Percentiles rank a stretch among this genome's conserved stretches.
Evolutionary conservation across 2,113 vertebrate genomes (phyloP).

Genomic region (Panthera leo): DNA sequence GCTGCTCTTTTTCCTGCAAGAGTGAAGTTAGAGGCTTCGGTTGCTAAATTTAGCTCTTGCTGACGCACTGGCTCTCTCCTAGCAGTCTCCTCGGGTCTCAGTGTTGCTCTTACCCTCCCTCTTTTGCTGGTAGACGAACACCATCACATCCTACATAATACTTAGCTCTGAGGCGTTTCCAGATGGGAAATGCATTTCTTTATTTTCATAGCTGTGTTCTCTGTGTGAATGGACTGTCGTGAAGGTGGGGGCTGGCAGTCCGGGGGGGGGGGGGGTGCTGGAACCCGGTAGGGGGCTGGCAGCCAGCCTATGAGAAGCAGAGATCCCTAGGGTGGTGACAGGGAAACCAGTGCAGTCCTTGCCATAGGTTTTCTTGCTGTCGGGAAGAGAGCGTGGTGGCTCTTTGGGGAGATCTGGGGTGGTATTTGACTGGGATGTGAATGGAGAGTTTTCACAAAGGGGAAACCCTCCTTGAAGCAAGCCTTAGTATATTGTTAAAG

Average conservation of each 20-base stretch:
- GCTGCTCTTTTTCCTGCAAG: slow-evolving; percentile 22
- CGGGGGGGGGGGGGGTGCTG: not conserved
- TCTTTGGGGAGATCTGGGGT: not conserved
- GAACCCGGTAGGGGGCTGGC: not conserved
- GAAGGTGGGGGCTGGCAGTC: not conserved
- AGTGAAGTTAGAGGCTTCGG: slow-evolving; percentile 55
- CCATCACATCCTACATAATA: slow-evolving; percentile 44
- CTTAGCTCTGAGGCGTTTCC: slow-evolving; percentile 43
- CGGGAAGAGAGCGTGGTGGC: not conserved
- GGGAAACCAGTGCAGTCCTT: not conserved
- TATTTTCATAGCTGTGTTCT: not conserved
- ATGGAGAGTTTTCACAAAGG: not conserved
- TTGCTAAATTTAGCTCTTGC: slow-evolving; percentile 60
- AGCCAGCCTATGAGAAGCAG: not conserved
- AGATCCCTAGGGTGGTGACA: not conserved
- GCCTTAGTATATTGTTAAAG: not conserved
- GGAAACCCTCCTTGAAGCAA: not conserved
- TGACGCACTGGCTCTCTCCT: slow-evolving; percentile 41
- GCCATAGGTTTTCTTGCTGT: not conserved
- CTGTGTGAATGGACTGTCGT: not conserved
- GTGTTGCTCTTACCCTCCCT: not conserved
- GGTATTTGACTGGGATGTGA: not conserved
- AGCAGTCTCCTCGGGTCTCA: not conserved
- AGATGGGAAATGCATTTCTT: slow-evolving; percentile 19
- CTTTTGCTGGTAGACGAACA: not conserved